Conservation (phyloP, 2,113 vertebrate genomes). For the Ceyx margarethae region DNA sequence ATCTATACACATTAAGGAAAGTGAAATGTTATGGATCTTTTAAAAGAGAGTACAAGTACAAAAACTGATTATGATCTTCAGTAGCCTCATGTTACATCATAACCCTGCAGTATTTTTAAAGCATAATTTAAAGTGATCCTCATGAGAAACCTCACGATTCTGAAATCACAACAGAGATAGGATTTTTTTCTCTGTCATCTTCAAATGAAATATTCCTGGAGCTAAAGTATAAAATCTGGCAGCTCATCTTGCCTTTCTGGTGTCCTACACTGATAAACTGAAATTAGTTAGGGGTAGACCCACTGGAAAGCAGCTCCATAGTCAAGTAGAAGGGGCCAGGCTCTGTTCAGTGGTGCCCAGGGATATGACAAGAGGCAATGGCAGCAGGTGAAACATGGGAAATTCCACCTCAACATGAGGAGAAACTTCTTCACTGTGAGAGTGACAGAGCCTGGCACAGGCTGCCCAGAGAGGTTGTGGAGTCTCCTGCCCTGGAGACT, state of each 20-base stretch:
- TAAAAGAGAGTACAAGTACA: background rate
- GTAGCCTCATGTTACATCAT: accelerated
- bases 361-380: too few species aligned
- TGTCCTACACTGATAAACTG: background rate
- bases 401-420: too few species aligned
- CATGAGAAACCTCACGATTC: background rate
- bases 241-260: background rate
- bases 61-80: background rate
- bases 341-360: too few species aligned
- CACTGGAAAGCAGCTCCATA: too few species aligned
- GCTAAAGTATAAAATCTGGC: background rate
- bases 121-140: background rate
- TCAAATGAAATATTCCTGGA: background rate
- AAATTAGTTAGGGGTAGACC: background rate
- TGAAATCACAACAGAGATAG: background rate
- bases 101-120: background rate
- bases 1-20: background rate
- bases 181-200: background rate
- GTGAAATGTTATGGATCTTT: background rate
- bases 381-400: too few species aligned
- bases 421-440: too few species aligned
- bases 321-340: too few species aligned
- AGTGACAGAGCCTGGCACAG: too few species aligned
- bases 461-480: too few species aligned
- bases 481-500: too few species aligned